These are phyloP conservation scores for Aegotheles bennettii DNA, from an alignment of 2,113 vertebrate species.

Conservation along the genomic window DNA sequence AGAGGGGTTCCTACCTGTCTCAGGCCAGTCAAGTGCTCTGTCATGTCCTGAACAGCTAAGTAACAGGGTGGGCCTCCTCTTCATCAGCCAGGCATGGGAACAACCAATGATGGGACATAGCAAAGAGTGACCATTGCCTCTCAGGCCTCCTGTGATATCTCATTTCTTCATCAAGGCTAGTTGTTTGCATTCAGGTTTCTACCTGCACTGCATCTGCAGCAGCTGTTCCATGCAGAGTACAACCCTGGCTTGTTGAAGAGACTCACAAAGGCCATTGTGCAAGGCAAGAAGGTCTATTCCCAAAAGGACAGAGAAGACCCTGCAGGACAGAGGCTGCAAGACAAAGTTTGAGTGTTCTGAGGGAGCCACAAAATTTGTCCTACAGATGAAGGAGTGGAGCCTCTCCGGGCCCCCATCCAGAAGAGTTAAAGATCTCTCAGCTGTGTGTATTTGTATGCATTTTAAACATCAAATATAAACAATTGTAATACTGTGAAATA, in stretches of 20 bases:
- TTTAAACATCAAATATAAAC: neutral
- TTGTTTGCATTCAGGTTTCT: neutral
- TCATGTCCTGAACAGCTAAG: neutral
- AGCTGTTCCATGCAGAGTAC: neutral
- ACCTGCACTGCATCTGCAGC: neutral
- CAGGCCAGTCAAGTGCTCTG: neutral
- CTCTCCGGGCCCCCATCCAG: neutral
- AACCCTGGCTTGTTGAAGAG: neutral
- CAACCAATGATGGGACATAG: neutral
- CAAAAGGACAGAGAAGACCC: neutral
- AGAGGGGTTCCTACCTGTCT: neutral
- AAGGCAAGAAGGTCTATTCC: neutral
- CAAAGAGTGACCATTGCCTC: neutral
- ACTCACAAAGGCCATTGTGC: accelerated
- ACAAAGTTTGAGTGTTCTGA: neutral
- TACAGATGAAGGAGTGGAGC: neutral
- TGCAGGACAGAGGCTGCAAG: neutral
- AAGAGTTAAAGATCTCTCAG: neutral
- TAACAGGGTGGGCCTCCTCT: neutral
- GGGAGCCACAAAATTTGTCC: neutral
- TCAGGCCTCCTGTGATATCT: neutral
- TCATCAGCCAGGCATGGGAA: neutral
- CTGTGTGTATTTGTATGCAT: neutral
- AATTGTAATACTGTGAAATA: neutral
- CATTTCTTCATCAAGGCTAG: neutral